Evolutionary conservation across 2,797 vertebrate species (phyloP), one percentile per base, ranked within the genome.

Genomic region (Leptatherina wallacei): DNA sequence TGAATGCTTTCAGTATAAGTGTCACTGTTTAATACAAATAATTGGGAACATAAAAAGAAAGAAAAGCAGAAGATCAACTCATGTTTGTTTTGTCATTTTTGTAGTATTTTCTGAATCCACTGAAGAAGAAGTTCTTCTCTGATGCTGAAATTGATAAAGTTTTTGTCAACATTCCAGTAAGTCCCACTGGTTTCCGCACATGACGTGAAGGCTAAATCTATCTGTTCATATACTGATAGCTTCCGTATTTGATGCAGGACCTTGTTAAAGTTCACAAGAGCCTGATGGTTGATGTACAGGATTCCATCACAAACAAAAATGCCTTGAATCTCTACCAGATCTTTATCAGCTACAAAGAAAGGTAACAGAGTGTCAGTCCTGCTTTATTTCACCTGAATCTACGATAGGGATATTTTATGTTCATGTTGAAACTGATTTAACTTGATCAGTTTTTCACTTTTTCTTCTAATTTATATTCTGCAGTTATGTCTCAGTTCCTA

Each of bases 271-370:
- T 97, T 75, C 97, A 98, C 93, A 95, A 94, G 89, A 96, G 68
- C 89, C 92, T 98, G 76, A 94, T 95, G 88, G 92, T 92, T 11
- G 97, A 98, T 5, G 91, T 98, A 85, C 95, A 95, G 80, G 96
- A 98, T 75, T 97, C 97, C 67, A 96, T 98, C 89, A 69, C 92
- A 75, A 96, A 96, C 86, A 96, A 95, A 91, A 96, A 94, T 27
- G 96, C 96, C 83, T 95, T 96, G 91, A 97, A 98, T 78, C 93
- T 98, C 6, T 94, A 96, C 92, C 95, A 96, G 89, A 94, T 98
- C 81, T 98, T 98, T 81, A 96, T 97, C 85, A 94, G 84, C 89
- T 97, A 98, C 93, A 98, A 98, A 86, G 96, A 97, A 78, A 98
- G 96, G 97, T 98, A 96, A 24, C 24, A 4, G 3, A 1, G 9